Percentiles rank a stretch among this genome's conserved stretches.
Conservation (phyloP, 2,797 vertebrate species). For the Capromys pilorides region DNA sequence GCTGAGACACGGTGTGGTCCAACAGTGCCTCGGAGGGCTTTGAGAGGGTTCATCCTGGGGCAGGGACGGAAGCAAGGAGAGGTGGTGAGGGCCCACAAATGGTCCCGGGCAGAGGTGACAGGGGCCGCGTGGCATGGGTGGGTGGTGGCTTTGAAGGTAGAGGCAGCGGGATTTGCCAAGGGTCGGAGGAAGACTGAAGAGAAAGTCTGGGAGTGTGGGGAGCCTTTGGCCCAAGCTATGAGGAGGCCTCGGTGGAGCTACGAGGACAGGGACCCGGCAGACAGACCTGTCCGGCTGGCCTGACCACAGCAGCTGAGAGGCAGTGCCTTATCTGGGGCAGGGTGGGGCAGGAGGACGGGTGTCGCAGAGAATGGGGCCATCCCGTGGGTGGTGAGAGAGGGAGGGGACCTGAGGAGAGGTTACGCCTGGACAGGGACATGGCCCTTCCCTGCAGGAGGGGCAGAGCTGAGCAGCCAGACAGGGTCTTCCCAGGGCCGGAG, state of each 20-base stretch:
- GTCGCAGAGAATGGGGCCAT: not conserved
- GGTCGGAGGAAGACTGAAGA: not conserved
- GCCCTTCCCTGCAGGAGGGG: not conserved
- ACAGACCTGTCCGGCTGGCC: not conserved
- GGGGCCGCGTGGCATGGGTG: fast-evolving
- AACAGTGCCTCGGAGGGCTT: not conserved
- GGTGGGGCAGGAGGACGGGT: not conserved
- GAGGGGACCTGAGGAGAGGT: not conserved
- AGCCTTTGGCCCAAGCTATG: fast-evolving
- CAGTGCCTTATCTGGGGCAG: not conserved
- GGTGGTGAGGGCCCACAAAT: fast-evolving
- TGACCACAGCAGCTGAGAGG: not conserved
- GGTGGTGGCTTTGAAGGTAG: not conserved
- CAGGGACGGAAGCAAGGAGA: not conserved
- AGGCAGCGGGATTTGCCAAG: not conserved
- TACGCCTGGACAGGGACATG: fast-evolving
- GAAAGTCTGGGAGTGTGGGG: not conserved
- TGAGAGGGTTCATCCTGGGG: not conserved
- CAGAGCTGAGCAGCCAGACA: fast-evolving
- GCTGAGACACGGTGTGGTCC: not conserved
- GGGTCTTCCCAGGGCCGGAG: not conserved
- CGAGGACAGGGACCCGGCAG: not conserved
- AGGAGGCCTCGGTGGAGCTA: not conserved
- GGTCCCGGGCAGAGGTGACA: not conserved
- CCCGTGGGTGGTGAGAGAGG: fast-evolving